Conservation (phyloP, 2,797 vertebrate species). For the Neostethus bicornis region DNA sequence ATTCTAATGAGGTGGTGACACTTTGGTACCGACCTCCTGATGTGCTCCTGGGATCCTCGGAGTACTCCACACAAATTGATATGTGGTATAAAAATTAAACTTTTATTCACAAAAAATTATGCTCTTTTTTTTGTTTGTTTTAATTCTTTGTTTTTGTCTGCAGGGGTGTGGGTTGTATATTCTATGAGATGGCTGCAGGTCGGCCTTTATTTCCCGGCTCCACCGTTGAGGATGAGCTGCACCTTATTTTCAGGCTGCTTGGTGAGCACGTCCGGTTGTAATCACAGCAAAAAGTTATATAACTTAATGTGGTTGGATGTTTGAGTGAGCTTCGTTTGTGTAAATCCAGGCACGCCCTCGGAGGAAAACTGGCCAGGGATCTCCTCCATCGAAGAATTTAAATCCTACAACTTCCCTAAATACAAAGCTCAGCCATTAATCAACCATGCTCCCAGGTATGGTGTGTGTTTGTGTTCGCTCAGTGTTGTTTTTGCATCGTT, state of each 20-base stretch:
- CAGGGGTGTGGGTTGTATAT: slow-evolving; percentile 84
- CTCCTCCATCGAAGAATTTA: slow-evolving; percentile 95
- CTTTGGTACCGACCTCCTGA: slow-evolving; percentile 97
- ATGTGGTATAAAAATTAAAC: slow-evolving; percentile 84
- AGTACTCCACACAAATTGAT: slow-evolving; percentile 96
- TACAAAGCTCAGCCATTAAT: slow-evolving; percentile 95
- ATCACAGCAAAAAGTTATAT: neutral
- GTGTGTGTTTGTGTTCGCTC: neutral
- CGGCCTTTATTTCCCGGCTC: slow-evolving; percentile 98
- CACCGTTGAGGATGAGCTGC: slow-evolving; percentile 97
- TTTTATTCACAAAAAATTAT: neutral
- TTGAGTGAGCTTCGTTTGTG: slow-evolving; percentile 8
- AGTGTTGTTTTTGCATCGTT: neutral
- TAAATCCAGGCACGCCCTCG: slow-evolving; percentile 87
- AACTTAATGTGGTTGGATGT: neutral
- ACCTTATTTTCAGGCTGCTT: slow-evolving; percentile 96
- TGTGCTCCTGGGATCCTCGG: slow-evolving; percentile 92
- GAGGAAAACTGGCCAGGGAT: slow-evolving; percentile 96
- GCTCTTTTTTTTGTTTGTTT: too few species aligned
- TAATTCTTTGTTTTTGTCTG: slow-evolving; percentile 11
- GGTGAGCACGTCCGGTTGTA: slow-evolving; percentile 76
- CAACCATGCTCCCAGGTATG: slow-evolving; percentile 95
- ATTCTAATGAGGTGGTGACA: slow-evolving; percentile 96
- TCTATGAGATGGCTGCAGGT: slow-evolving; percentile 99
- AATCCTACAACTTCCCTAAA: slow-evolving; percentile 96